Evolutionary conservation across 37 sponge, comb jelly and placozoan species (phyloP).

Genomic region (Halichondria panicea): DNA sequence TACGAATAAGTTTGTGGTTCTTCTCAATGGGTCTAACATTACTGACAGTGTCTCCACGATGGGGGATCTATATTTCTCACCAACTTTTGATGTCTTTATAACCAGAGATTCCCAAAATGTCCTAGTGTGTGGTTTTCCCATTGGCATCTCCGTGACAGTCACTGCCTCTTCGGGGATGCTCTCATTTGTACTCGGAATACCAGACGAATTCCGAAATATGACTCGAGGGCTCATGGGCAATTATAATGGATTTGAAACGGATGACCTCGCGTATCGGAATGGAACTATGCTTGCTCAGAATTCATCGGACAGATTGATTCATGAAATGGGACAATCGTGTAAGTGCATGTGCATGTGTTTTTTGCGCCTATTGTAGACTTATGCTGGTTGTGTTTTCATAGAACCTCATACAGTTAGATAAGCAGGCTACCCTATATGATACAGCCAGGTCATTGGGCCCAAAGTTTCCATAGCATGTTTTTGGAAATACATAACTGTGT

Average conservation of each 20-base stretch:
- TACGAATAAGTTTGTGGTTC: slow-evolving; percentile 4
- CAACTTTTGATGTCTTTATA: not conserved
- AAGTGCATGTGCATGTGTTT: not conserved
- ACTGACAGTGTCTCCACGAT: slow-evolving; percentile 14
- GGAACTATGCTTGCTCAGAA: slow-evolving; percentile 55
- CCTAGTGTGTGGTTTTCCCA: slow-evolving; percentile 15
- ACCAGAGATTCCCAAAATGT: not conserved
- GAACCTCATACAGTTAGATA: too few species aligned
- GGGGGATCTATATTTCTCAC: too few species aligned
- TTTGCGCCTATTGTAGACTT: too few species aligned
- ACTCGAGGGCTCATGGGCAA: slow-evolving; percentile 76
- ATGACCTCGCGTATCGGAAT: slow-evolving; percentile 63
- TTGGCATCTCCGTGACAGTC: slow-evolving; percentile 38
- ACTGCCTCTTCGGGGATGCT: not conserved
- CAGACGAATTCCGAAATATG: slow-evolving; percentile 17
- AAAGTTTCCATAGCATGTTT: not conserved
- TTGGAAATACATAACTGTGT: not conserved
- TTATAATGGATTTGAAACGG: slow-evolving; percentile 54
- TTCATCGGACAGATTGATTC: slow-evolving; percentile 53
- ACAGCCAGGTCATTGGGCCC: too few species aligned
- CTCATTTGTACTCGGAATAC: slow-evolving; percentile 21
- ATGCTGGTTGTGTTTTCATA: too few species aligned
- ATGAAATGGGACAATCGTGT: slow-evolving; percentile 76
- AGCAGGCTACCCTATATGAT: too few species aligned
- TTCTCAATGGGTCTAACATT: slow-evolving; percentile 24